A percentile compares a stretch with the other conserved stretches of the same genome.
Conservation (phyloP, 1,140 invertebrate species). For the Archivesica marissinica region DNA sequence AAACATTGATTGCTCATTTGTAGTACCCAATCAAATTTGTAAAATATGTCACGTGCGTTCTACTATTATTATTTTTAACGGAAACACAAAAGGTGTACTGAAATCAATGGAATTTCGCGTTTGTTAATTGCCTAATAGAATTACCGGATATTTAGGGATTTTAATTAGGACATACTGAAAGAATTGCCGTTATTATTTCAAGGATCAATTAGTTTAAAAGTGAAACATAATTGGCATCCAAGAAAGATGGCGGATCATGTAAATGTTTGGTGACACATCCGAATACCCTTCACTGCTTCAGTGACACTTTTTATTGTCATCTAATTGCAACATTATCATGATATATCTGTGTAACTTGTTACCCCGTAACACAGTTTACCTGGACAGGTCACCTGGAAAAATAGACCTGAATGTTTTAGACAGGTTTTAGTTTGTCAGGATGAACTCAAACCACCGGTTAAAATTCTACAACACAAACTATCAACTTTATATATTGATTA, state of each 20-base stretch:
- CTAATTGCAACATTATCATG: neutral
- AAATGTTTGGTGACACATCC: slow-evolving; percentile 39
- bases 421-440: too few species aligned
- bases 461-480: neutral
- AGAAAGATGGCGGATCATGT: slow-evolving; percentile 36
- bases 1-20: slow-evolving; percentile 51
- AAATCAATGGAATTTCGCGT: slow-evolving; percentile 22
- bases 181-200: too few species aligned
- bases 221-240: neutral
- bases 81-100: slow-evolving; percentile 37
- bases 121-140: slow-evolving; percentile 13
- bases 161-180: too few species aligned
- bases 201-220: too few species aligned
- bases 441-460: slow-evolving; percentile 27
- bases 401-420: too few species aligned
- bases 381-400: too few species aligned
- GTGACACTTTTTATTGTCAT: slow-evolving; percentile 37
- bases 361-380: too few species aligned
- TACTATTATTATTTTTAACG: slow-evolving; percentile 33
- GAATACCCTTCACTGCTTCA: slow-evolving; percentile 25
- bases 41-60: slow-evolving; percentile 45
- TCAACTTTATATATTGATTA: neutral
- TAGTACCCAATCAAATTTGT: slow-evolving; percentile 34
- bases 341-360: too few species aligned
- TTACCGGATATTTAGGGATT: neutral